These are phyloP conservation scores for Camelus dromedarius DNA, from an alignment of 2,113 vertebrate genomes.

Conservation along the genomic window DNA sequence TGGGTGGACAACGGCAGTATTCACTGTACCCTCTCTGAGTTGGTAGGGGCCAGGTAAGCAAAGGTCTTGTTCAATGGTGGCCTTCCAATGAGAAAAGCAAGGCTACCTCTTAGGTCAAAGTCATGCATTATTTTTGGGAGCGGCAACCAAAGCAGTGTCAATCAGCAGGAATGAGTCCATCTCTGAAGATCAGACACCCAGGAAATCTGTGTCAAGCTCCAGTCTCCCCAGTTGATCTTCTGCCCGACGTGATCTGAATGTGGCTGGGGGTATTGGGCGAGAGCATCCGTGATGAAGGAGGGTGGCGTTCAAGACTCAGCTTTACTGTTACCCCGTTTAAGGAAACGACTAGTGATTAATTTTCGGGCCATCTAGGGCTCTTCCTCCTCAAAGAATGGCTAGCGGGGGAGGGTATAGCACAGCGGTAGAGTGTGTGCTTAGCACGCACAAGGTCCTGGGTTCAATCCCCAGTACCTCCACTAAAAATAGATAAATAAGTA, in stretches of 20 bases:
- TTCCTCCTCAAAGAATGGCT: conserved; percentile 47
- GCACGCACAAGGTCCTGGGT: too few species aligned
- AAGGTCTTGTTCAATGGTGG: neutral
- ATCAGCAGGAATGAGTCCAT: neutral
- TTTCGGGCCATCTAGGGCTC: neutral
- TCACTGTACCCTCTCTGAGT: neutral
- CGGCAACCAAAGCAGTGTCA: neutral
- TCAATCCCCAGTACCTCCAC: too few species aligned
- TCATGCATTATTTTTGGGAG: neutral
- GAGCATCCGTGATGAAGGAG: neutral
- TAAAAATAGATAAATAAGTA: too few species aligned
- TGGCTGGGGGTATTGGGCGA: conserved; percentile 29
- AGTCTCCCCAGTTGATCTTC: neutral
- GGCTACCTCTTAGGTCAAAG: neutral
- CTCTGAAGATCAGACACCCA: neutral
- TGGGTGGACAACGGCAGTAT: neutral
- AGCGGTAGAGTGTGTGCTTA: too few species aligned
- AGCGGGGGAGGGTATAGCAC: neutral
- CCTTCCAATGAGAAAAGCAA: neutral
- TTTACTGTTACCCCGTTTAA: neutral
- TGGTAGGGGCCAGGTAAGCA: neutral
- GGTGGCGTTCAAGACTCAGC: conserved; percentile 43
- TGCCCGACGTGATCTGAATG: neutral
- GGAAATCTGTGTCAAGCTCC: conserved; percentile 32
- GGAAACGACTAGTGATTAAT: conserved; percentile 8